Evolutionary conservation across 2,797 vertebrate species (phyloP).

Genomic region (Betta splendens): DNA sequence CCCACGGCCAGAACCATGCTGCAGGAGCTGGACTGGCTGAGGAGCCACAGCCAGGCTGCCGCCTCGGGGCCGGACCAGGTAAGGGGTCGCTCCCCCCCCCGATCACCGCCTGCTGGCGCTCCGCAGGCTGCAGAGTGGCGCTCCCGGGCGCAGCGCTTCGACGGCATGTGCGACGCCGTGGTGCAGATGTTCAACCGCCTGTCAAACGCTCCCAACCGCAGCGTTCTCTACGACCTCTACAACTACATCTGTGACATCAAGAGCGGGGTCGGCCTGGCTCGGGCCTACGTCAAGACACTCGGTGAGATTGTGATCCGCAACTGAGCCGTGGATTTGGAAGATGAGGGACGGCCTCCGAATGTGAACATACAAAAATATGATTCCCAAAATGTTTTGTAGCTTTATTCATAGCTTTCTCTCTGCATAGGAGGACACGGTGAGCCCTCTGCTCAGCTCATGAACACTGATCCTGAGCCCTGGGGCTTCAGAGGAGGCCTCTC

Average conservation of each 20-base stretch:
- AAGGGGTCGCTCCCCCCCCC: neutral
- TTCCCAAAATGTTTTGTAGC: neutral
- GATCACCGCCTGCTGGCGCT: neutral
- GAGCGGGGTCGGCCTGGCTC: constrained; percentile 95
- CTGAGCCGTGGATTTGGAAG: neutral
- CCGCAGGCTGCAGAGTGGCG: constrained; percentile 89
- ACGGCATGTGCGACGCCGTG: constrained; percentile 90
- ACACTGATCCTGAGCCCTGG: constrained; percentile 96
- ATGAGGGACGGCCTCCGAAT: neutral
- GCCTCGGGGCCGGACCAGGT: constrained; percentile 55
- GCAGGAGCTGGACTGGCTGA: constrained; percentile 94
- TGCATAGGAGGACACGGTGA: constrained; percentile 90
- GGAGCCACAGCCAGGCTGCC: constrained; percentile 84
- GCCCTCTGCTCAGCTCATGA: constrained; percentile 91
- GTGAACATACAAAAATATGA: neutral
- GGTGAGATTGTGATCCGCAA: constrained; percentile 56
- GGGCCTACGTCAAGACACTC: constrained; percentile 85
- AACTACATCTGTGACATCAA: constrained; percentile 99
- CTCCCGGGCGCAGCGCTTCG: constrained; percentile 87
- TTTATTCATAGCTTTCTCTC: constrained; percentile 77
- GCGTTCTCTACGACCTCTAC: constrained; percentile 97
- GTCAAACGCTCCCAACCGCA: constrained; percentile 94
- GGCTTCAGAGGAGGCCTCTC: constrained; percentile 98
- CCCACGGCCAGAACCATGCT: constrained; percentile 90
- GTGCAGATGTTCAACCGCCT: constrained; percentile 98